These are phyloP conservation scores for Elysia crispata DNA, from an alignment of 2,888 invertebrate genomes.

Conservation along the genomic window DNA sequence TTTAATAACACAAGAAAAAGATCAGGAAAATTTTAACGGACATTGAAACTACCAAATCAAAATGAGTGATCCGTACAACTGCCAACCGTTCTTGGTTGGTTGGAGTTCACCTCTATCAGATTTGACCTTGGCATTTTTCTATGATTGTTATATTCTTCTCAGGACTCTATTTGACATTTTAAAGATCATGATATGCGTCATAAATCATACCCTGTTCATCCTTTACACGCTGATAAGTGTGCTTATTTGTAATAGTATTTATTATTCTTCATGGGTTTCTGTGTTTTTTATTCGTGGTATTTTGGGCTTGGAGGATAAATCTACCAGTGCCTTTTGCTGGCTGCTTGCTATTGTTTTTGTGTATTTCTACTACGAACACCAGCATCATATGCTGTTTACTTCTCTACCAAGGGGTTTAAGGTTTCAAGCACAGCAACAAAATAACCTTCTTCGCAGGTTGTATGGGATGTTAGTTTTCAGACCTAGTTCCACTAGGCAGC, in stretches of 20 bases:
- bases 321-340: constrained; percentile 54
- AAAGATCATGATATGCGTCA: constrained; percentile 37
- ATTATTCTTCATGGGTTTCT: constrained; percentile 45
- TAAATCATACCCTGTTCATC: constrained; percentile 23
- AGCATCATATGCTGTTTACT: constrained; percentile 35
- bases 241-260: constrained; percentile 33
- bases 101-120: too few species aligned
- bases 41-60: too few species aligned
- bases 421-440: background rate
- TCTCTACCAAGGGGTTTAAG: background rate
- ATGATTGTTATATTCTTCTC: constrained; percentile 30
- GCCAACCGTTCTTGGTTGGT: too few species aligned
- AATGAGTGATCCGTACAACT: too few species aligned
- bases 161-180: constrained; percentile 17
- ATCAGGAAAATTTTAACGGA: too few species aligned
- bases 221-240: too few species aligned
- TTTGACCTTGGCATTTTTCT: background rate
- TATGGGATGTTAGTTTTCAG: background rate
- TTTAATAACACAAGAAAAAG: too few species aligned
- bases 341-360: constrained; percentile 44
- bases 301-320: constrained; percentile 52
- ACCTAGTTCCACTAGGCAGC: background rate
- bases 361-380: constrained; percentile 51
- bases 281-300: constrained; percentile 51
- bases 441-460: too few species aligned